Percentiles rank a stretch among this genome's conserved stretches.
Conservation (phyloP, 2,888 invertebrate genomes). For the Napeogenes sylphis region DNA sequence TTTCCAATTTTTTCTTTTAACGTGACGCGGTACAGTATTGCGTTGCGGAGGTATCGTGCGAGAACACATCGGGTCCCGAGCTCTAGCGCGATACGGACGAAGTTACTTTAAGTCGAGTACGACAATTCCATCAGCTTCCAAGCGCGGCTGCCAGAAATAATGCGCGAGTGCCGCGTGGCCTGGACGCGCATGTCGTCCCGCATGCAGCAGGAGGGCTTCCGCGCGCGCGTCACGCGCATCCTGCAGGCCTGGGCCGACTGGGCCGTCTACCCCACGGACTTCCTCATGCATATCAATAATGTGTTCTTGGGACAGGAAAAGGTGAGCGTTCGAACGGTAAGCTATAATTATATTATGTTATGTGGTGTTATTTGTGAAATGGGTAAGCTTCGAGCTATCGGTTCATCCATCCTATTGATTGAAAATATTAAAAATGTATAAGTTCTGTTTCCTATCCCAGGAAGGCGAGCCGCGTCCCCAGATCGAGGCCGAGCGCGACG, state of each 20-base stretch:
- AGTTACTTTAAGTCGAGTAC: too few species aligned
- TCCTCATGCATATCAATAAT: conserved; percentile 91
- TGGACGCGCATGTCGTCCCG: conserved; percentile 84
- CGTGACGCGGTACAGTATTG: too few species aligned
- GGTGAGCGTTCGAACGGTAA: conserved; percentile 31
- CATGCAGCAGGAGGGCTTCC: conserved; percentile 97
- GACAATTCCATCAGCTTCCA: conserved; percentile 82
- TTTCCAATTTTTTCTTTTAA: too few species aligned
- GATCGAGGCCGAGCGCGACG: conserved; percentile 13
- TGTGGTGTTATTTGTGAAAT: background rate
- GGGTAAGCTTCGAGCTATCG: background rate
- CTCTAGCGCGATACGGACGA: too few species aligned
- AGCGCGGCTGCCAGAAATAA: conserved; percentile 76
- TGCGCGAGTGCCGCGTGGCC: conserved; percentile 82
- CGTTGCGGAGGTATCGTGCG: too few species aligned
- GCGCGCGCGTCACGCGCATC: conserved; percentile 91
- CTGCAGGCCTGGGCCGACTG: conserved; percentile 99
- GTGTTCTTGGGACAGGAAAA: conserved; percentile 88
- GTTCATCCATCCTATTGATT: background rate
- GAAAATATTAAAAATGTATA: too few species aligned
- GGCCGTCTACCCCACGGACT: conserved; percentile 96
- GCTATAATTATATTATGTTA: background rate
- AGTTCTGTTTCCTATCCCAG: background rate
- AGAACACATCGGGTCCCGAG: too few species aligned
- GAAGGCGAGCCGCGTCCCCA: conserved; percentile 27